A percentile compares a stretch with the other conserved stretches of the same genome.
Evolutionary conservation across 1,140 invertebrate genomes (phyloP).

Genomic region (Anastatus disparis): DNA sequence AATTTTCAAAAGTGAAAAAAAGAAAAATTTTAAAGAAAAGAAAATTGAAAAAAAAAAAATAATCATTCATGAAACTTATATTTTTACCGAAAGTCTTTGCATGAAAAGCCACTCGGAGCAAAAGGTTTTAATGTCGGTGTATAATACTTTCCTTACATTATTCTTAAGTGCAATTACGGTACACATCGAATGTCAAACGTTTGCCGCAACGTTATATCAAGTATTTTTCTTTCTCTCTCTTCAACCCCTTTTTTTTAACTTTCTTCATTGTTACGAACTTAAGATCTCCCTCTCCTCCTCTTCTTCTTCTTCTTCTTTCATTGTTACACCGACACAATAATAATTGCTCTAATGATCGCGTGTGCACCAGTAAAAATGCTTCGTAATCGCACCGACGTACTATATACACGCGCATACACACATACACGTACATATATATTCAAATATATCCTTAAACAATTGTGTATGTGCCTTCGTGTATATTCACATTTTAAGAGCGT

Average conservation of each 20-base stretch:
- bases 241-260: neutral
- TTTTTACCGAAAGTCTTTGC: too few relatives aligned
- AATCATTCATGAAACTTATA: too few relatives aligned
- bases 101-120: neutral
- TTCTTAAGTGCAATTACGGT: conserved; percentile 10
- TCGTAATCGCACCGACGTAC: conserved; percentile 48
- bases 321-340: conserved; percentile 58
- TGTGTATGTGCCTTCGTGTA: neutral
- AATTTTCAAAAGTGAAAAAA: neutral
- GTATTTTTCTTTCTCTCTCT: neutral
- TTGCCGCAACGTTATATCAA: too few relatives aligned
- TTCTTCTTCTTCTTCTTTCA: conserved; percentile 37
- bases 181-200: conserved; percentile 23
- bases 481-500: neutral
- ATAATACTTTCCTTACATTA: neutral
- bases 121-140: neutral
- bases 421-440: conserved; percentile 12
- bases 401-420: conserved; percentile 40
- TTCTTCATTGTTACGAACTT: neutral
- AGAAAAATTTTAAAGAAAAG: too few relatives aligned
- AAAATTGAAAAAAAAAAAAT: too few relatives aligned
- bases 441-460: conserved; percentile 7
- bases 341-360: conserved; percentile 64
- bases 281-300: neutral
- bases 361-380: conserved; percentile 50